Percentiles rank a stretch among this genome's conserved stretches.
These are phyloP conservation scores for Solen grandis DNA, from an alignment of 1,140 invertebrate species.

Conservation along the genomic window DNA sequence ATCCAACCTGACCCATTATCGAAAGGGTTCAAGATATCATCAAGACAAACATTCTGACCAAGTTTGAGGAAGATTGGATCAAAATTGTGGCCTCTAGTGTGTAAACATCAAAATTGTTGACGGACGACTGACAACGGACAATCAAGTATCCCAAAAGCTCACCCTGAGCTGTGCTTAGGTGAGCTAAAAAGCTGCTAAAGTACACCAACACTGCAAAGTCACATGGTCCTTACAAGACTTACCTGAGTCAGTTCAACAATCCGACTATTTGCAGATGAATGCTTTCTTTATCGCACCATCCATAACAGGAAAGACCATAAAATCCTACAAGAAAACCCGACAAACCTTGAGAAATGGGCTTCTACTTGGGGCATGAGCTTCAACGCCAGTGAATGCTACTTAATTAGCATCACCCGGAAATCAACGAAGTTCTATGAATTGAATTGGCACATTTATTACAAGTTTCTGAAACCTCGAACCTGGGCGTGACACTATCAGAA, in stretches of 20 bases:
- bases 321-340: constrained; percentile 56
- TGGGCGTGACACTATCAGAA: constrained; percentile 13
- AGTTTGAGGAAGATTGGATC: no score
- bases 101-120: no score
- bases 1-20: no score
- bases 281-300: constrained; percentile 52
- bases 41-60: no score
- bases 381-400: no score
- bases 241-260: constrained; percentile 46
- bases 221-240: constrained; percentile 58
- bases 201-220: constrained; percentile 32
- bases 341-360: constrained; percentile 46
- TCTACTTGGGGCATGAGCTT: no score
- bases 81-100: no score
- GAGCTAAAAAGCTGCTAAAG: constrained; percentile 54
- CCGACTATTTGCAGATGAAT: constrained; percentile 54
- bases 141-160: no score
- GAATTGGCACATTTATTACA: constrained; percentile 35
- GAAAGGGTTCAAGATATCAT: no score
- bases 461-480: constrained; percentile 3
- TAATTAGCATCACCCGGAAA: constrained; percentile 48
- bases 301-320: no score
- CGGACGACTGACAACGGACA: no score
- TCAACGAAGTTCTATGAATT: constrained; percentile 28
- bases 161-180: no score